A percentile compares a stretch with the other conserved stretches of the same genome.
phyloP scores from a whole-genome alignment of 2,113 vertebrate genomes.

The Cinclus cinclus region DNA sequence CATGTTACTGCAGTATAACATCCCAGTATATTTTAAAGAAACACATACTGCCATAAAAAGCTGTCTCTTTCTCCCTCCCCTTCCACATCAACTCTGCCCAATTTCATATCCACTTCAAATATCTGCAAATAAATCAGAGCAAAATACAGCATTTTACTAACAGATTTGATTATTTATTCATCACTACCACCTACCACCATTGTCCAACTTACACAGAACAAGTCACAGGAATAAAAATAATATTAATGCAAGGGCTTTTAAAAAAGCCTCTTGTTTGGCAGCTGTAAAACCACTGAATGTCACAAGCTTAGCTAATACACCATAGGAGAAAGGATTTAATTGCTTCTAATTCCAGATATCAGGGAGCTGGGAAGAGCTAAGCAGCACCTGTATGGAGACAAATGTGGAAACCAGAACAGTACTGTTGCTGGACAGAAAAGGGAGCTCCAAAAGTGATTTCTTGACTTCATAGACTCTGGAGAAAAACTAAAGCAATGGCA shows the following conservation, averaged over 20 bases:
- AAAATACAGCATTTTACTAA: slow-evolving; percentile 22
- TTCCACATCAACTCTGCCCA: not conserved
- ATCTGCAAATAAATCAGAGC: slow-evolving; percentile 20
- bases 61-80: not conserved
- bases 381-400: not conserved
- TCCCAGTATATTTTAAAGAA: not conserved
- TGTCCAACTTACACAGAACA: not conserved
- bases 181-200: not conserved
- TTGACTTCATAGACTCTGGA: not conserved
- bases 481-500: not conserved
- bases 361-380: not conserved
- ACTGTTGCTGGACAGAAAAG: not conserved
- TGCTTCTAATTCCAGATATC: not conserved
- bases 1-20: not conserved
- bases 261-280: not conserved
- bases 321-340: not conserved
- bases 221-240: not conserved
- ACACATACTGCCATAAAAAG: slow-evolving; percentile 9
- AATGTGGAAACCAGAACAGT: not conserved
- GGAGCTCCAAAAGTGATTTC: not conserved
- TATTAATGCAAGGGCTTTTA: not conserved
- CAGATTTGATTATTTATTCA: slow-evolving; percentile 33
- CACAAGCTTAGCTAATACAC: not conserved
- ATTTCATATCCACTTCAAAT: slow-evolving; percentile 34
- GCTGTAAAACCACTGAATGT: not conserved